phyloP scores from a whole-genome alignment of 2,888 invertebrate species.

The Brachyptera risi region DNA sequence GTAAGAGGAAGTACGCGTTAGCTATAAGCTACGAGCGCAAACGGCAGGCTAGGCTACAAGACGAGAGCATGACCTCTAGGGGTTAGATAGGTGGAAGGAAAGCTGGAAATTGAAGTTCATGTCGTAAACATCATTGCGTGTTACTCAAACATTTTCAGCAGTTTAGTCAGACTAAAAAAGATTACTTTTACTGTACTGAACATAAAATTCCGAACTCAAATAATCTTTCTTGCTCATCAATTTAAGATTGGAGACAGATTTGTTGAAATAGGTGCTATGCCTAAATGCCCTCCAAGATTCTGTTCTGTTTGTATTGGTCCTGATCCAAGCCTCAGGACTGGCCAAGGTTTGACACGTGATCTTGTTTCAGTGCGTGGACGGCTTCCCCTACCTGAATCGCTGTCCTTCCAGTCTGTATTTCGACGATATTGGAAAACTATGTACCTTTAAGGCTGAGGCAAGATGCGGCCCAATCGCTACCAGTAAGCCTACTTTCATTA shows the following conservation, averaged over 20 bases:
- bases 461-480: slow-evolving; percentile 84
- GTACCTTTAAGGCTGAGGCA: slow-evolving; percentile 86
- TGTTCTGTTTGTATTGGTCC: background rate
- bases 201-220: background rate
- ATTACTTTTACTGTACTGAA: too few species aligned
- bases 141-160: too few species aligned
- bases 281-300: background rate
- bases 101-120: too few species aligned
- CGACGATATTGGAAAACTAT: slow-evolving; percentile 84
- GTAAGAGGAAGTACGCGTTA: too few species aligned
- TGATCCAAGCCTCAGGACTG: background rate
- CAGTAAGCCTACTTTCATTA: slow-evolving; percentile 74
- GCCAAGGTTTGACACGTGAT: background rate
- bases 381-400: slow-evolving; percentile 79
- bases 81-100: too few species aligned
- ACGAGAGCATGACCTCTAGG: too few species aligned
- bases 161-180: too few species aligned
- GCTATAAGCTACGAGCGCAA: too few species aligned
- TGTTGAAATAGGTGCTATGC: too few species aligned
- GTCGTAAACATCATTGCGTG: too few species aligned
- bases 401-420: slow-evolving; percentile 88
- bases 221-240: background rate
- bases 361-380: slow-evolving; percentile 74
- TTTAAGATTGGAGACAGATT: too few species aligned
- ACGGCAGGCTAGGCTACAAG: too few species aligned